Base-by-base conservation (phyloP, 2,888 invertebrate genomes). In the Nebria salina region DNA sequence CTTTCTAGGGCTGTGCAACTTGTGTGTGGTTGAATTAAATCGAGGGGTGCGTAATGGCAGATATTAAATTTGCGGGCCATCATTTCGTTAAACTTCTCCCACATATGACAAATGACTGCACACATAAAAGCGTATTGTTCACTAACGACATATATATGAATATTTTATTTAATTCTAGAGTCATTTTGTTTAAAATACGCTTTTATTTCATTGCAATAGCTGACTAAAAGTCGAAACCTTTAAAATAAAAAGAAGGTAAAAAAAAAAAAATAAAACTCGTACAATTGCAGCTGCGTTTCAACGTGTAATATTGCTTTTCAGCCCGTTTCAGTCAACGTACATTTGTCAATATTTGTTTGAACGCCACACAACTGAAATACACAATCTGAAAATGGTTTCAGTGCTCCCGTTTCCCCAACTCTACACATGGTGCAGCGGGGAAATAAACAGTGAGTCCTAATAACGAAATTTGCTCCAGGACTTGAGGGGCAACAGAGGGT, bases 271-370 rank as follows among this genome's bases (percentile, higher is more conserved):
- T 9, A 4, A 54, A 54, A 11, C 54, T 1, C 54, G 7, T 8
- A 7, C 54, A 11, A 54, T 54, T 54, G 2, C 54, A 54, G 54
- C 54, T 9, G 9, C 43, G 9, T 43, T 6, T 54, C 7, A 54
- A 20, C 74, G 83, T 84, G 85, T 85, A 86, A 86, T 86, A 86
- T 85, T 84, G 85, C 86, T 86, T 86, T 86, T 54, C 54, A 54
- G 66, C 15, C 20, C 66, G 86, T 86, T 85, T 84, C 83, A 84
- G 83, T 83, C 83, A 83, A 83, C 83, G 83, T 85, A 84, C 83
- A 84, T 85, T 84, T 85, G 86, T 86, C 86, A 86, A 86, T 86
- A 86, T 86, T 86, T 86, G 85, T 85, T 81, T 85, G 85, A 83
- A 83, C 83, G 85, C 86, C 86, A 84, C 86, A 85, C 84, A 54